Percentiles rank a stretch among this genome's conserved stretches.
phyloP scores from a whole-genome alignment of 2,113 vertebrate genomes.

The Scomber colias region DNA sequence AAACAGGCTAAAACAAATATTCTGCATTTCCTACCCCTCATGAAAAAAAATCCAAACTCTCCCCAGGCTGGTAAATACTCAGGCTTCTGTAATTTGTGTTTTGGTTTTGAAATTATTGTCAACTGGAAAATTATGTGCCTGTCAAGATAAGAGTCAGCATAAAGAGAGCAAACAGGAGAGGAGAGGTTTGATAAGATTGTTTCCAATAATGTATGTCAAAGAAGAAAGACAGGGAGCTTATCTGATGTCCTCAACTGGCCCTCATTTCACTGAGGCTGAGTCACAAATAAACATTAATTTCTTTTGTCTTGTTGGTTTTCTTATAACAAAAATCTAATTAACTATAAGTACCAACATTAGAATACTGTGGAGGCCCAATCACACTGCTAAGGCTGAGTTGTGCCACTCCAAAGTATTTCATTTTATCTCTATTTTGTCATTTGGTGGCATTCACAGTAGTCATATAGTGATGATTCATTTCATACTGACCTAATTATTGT shows the following conservation, averaged over 20 bases:
- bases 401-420: constrained; percentile 1
- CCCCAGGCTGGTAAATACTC: constrained; percentile 40
- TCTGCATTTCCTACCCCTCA: constrained; percentile 47
- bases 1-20: constrained; percentile 65
- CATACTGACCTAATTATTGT: not conserved
- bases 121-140: constrained; percentile 50
- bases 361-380: constrained; percentile 1
- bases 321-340: not conserved
- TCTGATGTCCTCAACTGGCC: constrained; percentile 51
- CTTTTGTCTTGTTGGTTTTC: constrained; percentile 29
- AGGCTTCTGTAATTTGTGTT: constrained; percentile 50
- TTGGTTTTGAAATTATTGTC: constrained; percentile 40
- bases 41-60: constrained; percentile 53
- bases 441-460: not conserved
- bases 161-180: constrained; percentile 47
- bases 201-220: constrained; percentile 48
- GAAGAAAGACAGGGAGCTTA: constrained; percentile 36
- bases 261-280: constrained; percentile 36
- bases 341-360: not conserved
- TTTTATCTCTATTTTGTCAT: not conserved
- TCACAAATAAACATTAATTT: constrained; percentile 3
- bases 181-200: constrained; percentile 51
- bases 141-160: constrained; percentile 32
- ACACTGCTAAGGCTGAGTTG: constrained; percentile 7
- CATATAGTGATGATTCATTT: not conserved